Base-by-base conservation (phyloP, 2,888 invertebrate species). In the Eupithecia subumbrata region DNA sequence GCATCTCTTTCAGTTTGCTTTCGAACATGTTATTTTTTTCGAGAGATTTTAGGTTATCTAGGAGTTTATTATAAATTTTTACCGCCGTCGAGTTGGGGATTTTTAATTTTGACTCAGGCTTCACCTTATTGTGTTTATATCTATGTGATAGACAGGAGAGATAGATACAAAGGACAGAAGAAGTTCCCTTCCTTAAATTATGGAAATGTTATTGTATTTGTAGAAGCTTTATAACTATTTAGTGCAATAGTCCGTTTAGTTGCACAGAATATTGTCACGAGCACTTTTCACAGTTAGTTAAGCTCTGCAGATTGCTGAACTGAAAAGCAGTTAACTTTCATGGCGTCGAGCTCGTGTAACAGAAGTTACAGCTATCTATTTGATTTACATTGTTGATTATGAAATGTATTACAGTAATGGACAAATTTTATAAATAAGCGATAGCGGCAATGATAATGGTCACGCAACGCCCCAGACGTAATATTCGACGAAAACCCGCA, bases 401-500 rank as follows among this genome's bases (percentile, higher is more conserved):
- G 82, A 85, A 87, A 85, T 84, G 84, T 86, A 88, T 87, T 89
- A 85, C 82, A 74, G 84, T 90, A 89, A 90, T 90, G 88, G 87
- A 85, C 82, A 85, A 81, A 82, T 83, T 76, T 85, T 85, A 83
- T 84, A 84, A 84, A 85, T 82, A 84, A 83, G 83, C 82, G 80
- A 83, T 81, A 81, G 81, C 78, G 80, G 80, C 81, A 86, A 87
- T 85, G 87, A 84, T 88, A 87, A 88, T 86, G 83, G 85, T 80
- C 90, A 90, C 89, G 90, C 89, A 83, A 90, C 77, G 83, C 78
- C 76, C 9, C 77, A 71, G 67, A 71, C 77, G 52, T 73, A 71
- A 77, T 75, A 75, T 75, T 68, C 37, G 71, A 64, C 70, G 72
- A 75, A 77, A 68, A 60, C 71, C 75, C 73, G 73, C 71, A 64